Evolutionary conservation across 2,797 vertebrate genomes (phyloP), one percentile per base, ranked within the genome.

Genomic region (Sebastes hopkinsi): DNA sequence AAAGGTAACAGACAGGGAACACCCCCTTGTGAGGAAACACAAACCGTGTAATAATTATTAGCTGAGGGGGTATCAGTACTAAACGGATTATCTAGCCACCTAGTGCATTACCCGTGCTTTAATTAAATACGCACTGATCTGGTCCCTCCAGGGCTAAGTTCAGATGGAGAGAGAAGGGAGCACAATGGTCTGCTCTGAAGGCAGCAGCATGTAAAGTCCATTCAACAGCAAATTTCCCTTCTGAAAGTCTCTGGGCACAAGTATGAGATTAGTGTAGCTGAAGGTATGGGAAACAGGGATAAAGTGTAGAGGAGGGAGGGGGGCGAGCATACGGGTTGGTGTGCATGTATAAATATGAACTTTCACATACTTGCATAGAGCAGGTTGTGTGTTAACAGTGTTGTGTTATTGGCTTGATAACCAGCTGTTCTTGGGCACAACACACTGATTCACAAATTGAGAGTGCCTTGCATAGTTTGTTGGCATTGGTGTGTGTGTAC

Each of bases 51-150:
- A 80, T 89, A 79, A 84, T 88, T 86, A 90, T 88, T 72, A 83
- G 82, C 83, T 78, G 64, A 82, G 77, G 86, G 85, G 83, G 56
- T 88, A 87, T 92, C 75, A 27, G 65, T 52, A 58, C 56, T 85
- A 80, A 90, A 85, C 16, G 76, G 91, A 92, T 93, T 88, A 91
- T 88, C 81, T 76, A 75, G 75, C 71, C 77, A 87, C 83, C 77
- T 84, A 32, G 78, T 72, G 79, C 75, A 75, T 85, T 88, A 83
- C 77, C 60, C 30, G 52, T 65, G 42, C 73, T 92, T 93, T 92
- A 92, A 94, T 92, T 90, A 88, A 92, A 93, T 87, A 81, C 67
- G 8, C 78, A 82, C 79, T 89, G 87, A 90, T 92, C 82, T 84
- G 80, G 73, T 83, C 84, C 82, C 88, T 92, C 36, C 62, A 75